Evolutionary conservation across 2,113 vertebrate species (phyloP).

Genomic region (Sturnira hondurensis): DNA sequence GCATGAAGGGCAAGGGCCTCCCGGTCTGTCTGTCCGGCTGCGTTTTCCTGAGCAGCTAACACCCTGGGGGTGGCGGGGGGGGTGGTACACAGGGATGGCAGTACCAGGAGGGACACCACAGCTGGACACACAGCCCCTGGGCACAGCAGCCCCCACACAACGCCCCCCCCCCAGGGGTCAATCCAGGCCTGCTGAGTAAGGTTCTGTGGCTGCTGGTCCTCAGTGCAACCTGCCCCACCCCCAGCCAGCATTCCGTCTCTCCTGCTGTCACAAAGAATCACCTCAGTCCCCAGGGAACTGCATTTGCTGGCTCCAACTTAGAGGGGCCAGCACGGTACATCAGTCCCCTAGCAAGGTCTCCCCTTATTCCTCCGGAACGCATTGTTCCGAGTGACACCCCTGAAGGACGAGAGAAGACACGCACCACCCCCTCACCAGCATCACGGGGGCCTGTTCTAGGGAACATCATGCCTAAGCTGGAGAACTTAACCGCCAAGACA

Average conservation of each 20-base stretch:
- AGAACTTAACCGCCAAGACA: neutral
- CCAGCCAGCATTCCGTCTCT: neutral
- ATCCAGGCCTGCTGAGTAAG: neutral
- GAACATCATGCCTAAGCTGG: neutral
- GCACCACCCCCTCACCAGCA: rapidly evolving
- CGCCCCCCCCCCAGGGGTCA: slow-evolving; percentile 5
- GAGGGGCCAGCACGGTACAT: neutral
- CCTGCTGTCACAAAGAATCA: neutral
- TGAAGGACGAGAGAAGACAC: no score
- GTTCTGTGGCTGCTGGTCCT: neutral
- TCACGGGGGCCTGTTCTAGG: neutral
- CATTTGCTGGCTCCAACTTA: neutral
- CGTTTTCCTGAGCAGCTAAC: slow-evolving; percentile 50
- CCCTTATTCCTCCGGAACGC: neutral
- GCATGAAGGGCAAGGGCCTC: neutral
- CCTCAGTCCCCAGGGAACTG: rapidly evolving
- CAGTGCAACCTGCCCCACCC: neutral
- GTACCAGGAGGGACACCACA: neutral
- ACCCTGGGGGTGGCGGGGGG: neutral
- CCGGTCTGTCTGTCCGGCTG: neutral
- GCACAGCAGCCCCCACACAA: neutral
- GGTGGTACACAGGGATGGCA: neutral
- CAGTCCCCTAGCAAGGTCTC: rapidly evolving
- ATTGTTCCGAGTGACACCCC: rapidly evolving
- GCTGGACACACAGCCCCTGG: neutral